These are phyloP conservation scores for Tupaia chinensis DNA, from an alignment of 2,113 vertebrate genomes.

Conservation along the genomic window DNA sequence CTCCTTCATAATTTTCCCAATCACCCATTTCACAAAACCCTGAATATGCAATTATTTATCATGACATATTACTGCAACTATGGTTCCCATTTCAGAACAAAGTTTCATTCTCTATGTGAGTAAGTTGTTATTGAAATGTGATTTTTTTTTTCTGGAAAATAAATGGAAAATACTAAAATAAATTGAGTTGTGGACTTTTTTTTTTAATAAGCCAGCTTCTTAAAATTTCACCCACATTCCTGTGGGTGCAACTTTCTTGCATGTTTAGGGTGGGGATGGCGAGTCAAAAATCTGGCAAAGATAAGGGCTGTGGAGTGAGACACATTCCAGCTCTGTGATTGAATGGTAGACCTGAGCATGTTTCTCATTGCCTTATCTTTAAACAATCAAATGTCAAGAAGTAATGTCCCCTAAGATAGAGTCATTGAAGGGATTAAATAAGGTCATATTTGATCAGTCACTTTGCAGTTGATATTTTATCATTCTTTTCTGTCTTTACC, in stretches of 20 bases:
- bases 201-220: conserved; percentile 23
- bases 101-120: conserved; percentile 89
- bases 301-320: not conserved
- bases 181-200: conserved; percentile 58
- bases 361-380: not conserved
- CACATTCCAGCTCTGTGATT: not conserved
- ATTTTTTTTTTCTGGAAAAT: conserved; percentile 91
- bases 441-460: not conserved
- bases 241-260: not conserved
- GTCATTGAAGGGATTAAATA: not conserved
- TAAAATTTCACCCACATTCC: not conserved
- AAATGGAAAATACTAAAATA: conserved; percentile 87
- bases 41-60: conserved; percentile 95
- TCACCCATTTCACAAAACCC: conserved; percentile 89
- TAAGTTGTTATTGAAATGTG: conserved; percentile 88
- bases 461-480: not conserved
- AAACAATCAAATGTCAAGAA: not conserved
- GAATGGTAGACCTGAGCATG: not conserved
- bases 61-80: conserved; percentile 84
- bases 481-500: not conserved
- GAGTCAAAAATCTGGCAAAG: not conserved
- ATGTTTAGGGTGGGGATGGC: not conserved
- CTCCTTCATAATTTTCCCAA: conserved; percentile 75
- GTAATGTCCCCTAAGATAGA: not conserved
- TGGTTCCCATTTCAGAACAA: conserved; percentile 88